Evolutionary conservation across 1,140 invertebrate genomes (phyloP).

Genomic region (Drosophila serrata): DNA sequence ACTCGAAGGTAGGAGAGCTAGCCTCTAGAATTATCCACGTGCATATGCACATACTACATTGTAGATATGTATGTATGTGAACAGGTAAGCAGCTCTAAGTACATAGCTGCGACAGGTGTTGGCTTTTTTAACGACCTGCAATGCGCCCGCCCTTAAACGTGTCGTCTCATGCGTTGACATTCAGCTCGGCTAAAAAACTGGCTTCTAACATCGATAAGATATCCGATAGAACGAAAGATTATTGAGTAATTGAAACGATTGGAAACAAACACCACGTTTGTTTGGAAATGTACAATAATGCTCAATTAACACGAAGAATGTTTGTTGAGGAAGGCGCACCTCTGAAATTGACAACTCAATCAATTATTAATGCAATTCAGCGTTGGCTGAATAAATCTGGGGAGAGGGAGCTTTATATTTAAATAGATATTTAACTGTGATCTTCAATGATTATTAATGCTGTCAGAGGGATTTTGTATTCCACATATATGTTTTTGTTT

Average conservation of each 20-base stretch:
- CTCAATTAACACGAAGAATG: slow-evolving; percentile 1
- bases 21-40: slow-evolving; percentile 55
- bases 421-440: background rate
- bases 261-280: background rate
- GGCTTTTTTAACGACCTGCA: slow-evolving; percentile 44
- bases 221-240: slow-evolving; percentile 9
- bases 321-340: slow-evolving; percentile 22
- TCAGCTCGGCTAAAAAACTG: slow-evolving; percentile 4
- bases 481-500: no score
- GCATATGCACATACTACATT: slow-evolving; percentile 24
- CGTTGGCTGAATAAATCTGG: background rate
- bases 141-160: slow-evolving; percentile 43
- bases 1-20: slow-evolving; percentile 38
- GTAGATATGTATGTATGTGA: slow-evolving; percentile 2
- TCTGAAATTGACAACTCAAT: slow-evolving; percentile 4
- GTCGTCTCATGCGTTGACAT: slow-evolving; percentile 41
- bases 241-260: slow-evolving; percentile 6
- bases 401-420: background rate
- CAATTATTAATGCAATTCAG: slow-evolving; percentile 28
- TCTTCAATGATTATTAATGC: background rate
- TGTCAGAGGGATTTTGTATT: background rate
- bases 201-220: slow-evolving; percentile 16
- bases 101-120: slow-evolving; percentile 51
- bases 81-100: slow-evolving; percentile 13
- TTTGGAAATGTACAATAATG: background rate